These are phyloP conservation scores for Nestor notabilis DNA, from an alignment of 2,113 vertebrate species.

Conservation along the genomic window DNA sequence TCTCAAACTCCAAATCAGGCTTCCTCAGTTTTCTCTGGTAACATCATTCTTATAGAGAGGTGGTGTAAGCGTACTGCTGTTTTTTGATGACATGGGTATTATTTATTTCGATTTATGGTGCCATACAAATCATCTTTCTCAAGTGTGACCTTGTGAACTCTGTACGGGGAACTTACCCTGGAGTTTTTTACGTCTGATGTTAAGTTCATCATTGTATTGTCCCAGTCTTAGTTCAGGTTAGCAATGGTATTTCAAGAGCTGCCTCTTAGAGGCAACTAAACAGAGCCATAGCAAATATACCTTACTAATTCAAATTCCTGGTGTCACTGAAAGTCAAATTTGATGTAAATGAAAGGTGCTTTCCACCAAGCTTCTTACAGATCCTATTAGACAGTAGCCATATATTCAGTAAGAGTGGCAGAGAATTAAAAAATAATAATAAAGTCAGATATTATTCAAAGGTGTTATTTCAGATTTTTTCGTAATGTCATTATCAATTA, in stretches of 20 bases:
- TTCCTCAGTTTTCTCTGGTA: background rate
- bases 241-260: background rate
- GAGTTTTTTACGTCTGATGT: background rate
- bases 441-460: background rate
- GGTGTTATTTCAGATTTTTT: background rate
- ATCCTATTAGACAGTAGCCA: background rate
- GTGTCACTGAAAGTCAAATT: background rate
- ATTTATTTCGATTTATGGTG: background rate
- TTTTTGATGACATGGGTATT: background rate
- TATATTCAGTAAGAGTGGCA: background rate
- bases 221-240: background rate
- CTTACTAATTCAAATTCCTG: background rate
- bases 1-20: background rate
- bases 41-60: background rate
- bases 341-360: background rate
- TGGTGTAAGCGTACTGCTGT: background rate
- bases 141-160: background rate
- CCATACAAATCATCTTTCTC: background rate
- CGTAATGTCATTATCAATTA: background rate
- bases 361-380: background rate
- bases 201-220: background rate
- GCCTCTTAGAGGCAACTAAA: background rate
- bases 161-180: background rate
- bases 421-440: background rate
- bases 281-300: background rate